phyloP scores from a whole-genome alignment of 2,888 invertebrate genomes.

The Didymodactylos carnosus region DNA sequence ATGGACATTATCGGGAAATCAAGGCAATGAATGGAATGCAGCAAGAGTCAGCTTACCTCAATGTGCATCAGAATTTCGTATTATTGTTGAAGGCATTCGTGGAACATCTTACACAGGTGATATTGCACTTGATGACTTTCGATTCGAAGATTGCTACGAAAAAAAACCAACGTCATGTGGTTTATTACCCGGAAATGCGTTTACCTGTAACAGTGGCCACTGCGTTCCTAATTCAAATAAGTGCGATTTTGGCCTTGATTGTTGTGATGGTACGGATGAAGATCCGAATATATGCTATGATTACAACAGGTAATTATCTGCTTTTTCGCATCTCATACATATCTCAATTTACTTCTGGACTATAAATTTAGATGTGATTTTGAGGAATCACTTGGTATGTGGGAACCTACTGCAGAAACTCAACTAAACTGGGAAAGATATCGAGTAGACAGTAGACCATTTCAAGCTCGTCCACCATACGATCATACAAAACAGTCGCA shows the following conservation, averaged over 20 bases:
- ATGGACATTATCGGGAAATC: slow-evolving; percentile 21
- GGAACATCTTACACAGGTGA: background rate
- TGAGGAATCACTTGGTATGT: slow-evolving; percentile 7
- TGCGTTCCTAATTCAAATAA: background rate
- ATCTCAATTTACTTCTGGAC: too few species aligned
- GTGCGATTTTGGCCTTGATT: slow-evolving; percentile 3
- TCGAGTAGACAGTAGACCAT: background rate
- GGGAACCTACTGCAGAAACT: background rate
- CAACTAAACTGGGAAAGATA: background rate
- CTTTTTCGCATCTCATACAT: too few species aligned
- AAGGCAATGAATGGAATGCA: slow-evolving; percentile 23
- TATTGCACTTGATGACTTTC: slow-evolving; percentile 8
- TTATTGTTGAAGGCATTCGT: slow-evolving; percentile 5
- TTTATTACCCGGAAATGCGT: background rate
- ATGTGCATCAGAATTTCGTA: slow-evolving; percentile 3
- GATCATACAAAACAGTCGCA: background rate
- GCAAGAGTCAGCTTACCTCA: slow-evolving; percentile 19
- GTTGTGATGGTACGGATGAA: slow-evolving; percentile 12
- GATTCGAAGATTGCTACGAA: slow-evolving; percentile 4
- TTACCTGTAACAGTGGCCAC: slow-evolving; percentile 6
- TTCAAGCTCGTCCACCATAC: background rate
- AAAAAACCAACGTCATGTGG: background rate
- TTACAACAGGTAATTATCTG: background rate
- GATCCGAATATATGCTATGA: background rate
- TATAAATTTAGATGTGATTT: slow-evolving; percentile 12